These are phyloP conservation scores for Clarias fuscus DNA, from an alignment of 2,797 vertebrate species.

Conservation along the genomic window DNA sequence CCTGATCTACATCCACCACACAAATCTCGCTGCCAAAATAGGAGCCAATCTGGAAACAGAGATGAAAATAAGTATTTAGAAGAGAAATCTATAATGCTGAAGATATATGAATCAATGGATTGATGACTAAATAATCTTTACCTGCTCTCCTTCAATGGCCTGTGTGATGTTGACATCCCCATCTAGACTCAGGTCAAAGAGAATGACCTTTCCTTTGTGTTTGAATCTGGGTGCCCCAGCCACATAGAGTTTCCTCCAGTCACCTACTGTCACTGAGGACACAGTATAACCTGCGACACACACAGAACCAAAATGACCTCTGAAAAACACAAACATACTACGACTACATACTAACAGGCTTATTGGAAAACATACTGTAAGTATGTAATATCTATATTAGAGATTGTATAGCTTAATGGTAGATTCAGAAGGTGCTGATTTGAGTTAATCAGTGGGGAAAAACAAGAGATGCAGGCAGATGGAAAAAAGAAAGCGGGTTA, in stretches of 20 bases:
- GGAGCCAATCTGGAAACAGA: slow-evolving; percentile 83
- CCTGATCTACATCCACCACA: slow-evolving; percentile 83
- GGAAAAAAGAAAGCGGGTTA: background rate
- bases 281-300: slow-evolving; percentile 85
- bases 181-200: slow-evolving; percentile 81
- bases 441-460: background rate
- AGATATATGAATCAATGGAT: background rate
- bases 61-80: background rate
- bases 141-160: slow-evolving; percentile 91
- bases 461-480: background rate
- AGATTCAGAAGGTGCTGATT: background rate
- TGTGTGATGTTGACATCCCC: slow-evolving; percentile 81
- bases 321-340: background rate
- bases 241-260: slow-evolving; percentile 79
- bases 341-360: background rate
- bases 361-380: no score
- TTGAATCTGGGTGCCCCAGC: slow-evolving; percentile 93
- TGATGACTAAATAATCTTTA: slow-evolving; percentile 53
- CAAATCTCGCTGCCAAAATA: slow-evolving; percentile 95
- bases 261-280: slow-evolving; percentile 81
- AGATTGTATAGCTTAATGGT: background rate
- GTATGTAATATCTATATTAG: background rate
- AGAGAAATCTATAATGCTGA: background rate
- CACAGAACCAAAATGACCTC: slow-evolving; percentile 2
- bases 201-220: slow-evolving; percentile 93